These are phyloP conservation scores for Lordiphosa stackelbergi DNA, from an alignment of 1,140 invertebrate species.

Conservation along the genomic window DNA sequence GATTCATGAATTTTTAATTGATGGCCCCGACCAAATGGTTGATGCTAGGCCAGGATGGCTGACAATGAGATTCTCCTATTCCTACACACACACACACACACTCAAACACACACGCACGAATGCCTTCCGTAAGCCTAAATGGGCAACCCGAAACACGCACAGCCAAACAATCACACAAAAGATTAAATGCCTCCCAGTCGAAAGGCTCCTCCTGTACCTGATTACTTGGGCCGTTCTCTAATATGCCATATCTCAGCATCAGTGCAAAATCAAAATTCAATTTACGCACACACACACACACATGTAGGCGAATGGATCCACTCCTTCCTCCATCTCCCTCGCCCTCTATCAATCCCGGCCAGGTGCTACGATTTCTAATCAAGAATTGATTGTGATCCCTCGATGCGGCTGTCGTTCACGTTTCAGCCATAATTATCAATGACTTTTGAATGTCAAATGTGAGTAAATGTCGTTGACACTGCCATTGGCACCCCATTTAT, in stretches of 20 bases:
- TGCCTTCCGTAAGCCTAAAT: constrained; percentile 63
- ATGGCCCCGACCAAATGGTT: constrained; percentile 37
- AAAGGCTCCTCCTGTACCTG: constrained; percentile 29
- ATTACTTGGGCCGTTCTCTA: constrained; percentile 62
- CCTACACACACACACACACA: background rate
- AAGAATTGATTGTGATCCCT: constrained; percentile 75
- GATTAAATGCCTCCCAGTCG: constrained; percentile 62
- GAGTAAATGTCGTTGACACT: constrained; percentile 50
- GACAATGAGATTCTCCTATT: constrained; percentile 34
- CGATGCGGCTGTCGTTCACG: constrained; percentile 74
- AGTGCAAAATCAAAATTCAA: constrained; percentile 75
- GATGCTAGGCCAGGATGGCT: constrained; percentile 16
- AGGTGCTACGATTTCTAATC: constrained; percentile 69
- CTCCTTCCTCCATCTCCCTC: background rate
- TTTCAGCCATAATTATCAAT: constrained; percentile 75
- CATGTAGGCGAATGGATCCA: constrained; percentile 23
- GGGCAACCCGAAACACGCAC: constrained; percentile 68
- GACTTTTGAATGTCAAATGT: constrained; percentile 76
- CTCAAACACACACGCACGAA: constrained; percentile 28
- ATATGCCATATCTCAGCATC: constrained; percentile 75
- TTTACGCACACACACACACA: constrained; percentile 60
- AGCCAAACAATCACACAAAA: constrained; percentile 63
- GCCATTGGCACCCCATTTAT: constrained; percentile 48
- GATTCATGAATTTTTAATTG: constrained; percentile 75
- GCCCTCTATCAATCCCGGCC: constrained; percentile 9